A percentile compares a stretch with the other conserved stretches of the same genome.
Conservation (phyloP, 2,113 vertebrate genomes). For the Scomber scombrus region DNA sequence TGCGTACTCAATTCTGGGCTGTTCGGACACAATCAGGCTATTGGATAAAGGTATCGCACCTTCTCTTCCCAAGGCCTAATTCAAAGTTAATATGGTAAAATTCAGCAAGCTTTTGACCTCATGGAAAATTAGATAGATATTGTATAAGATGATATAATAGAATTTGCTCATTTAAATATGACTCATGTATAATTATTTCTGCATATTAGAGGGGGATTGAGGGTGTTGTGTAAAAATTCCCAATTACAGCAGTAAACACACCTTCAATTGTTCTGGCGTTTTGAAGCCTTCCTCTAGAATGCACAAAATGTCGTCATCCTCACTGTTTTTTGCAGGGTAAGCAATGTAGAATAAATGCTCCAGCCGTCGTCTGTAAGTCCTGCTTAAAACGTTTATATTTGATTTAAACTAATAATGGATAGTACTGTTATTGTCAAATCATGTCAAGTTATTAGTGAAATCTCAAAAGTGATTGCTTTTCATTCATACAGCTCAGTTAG, state of each 20-base stretch:
- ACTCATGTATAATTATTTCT: neutral
- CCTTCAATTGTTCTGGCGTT: constrained; percentile 75
- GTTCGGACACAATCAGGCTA: constrained; percentile 85
- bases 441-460: neutral
- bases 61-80: constrained; percentile 75
- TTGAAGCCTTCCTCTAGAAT: constrained; percentile 88
- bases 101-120: neutral
- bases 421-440: neutral
- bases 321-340: constrained; percentile 79
- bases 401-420: neutral
- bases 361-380: constrained; percentile 83
- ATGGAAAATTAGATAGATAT: neutral
- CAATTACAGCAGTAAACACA: constrained; percentile 51
- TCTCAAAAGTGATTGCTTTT: neutral
- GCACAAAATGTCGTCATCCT: constrained; percentile 84
- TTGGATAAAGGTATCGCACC: constrained; percentile 85
- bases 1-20: constrained; percentile 81
- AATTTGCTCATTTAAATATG: no score
- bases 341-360: constrained; percentile 88
- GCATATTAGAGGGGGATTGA: neutral
- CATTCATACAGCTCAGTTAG: neutral
- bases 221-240: neutral
- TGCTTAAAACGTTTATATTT: constrained; percentile 63
- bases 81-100: constrained; percentile 15
- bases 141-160: no score